A percentile compares a stretch with the other conserved stretches of the same genome.
These are phyloP conservation scores for Phalera bucephala DNA, from an alignment of 2,888 invertebrate genomes.

Conservation along the genomic window DNA sequence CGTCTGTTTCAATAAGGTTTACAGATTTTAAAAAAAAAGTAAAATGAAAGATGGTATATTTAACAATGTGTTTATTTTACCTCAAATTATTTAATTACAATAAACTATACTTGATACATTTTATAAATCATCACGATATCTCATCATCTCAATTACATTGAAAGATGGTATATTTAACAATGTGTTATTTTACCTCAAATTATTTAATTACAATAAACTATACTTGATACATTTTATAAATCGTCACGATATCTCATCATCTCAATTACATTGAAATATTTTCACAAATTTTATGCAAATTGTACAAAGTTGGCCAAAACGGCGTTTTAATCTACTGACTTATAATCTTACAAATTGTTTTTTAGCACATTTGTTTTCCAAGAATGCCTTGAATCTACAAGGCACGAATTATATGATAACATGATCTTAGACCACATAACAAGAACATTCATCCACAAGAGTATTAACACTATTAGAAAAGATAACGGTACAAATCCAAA, in stretches of 20 bases:
- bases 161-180: conserved; percentile 5
- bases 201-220: not conserved
- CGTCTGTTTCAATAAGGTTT: no score
- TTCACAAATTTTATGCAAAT: conserved; percentile 12
- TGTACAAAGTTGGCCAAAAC: conserved; percentile 16
- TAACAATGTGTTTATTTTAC: conserved; percentile 17
- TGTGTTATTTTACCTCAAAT: conserved; percentile 9
- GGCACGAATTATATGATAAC: not conserved
- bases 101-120: conserved; percentile 18
- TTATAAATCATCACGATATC: conserved; percentile 19
- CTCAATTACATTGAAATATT: conserved; percentile 9
- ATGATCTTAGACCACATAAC: not conserved
- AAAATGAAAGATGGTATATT: not conserved
- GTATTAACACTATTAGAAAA: no score
- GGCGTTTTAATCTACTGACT: conserved; percentile 6
- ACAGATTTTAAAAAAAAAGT: no score
- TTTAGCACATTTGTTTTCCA: conserved; percentile 14
- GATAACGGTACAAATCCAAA: no score
- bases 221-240: conserved; percentile 24
- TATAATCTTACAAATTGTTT: no score
- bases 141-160: no score
- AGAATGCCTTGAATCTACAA: conserved; percentile 2
- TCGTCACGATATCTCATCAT: conserved; percentile 16
- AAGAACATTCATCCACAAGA: conserved; percentile 18
- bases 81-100: not conserved